Percentiles rank a stretch among this genome's conserved stretches.
These are phyloP conservation scores for Drosophila ogumai DNA, from an alignment of 1,140 invertebrate species.

Conservation along the genomic window DNA sequence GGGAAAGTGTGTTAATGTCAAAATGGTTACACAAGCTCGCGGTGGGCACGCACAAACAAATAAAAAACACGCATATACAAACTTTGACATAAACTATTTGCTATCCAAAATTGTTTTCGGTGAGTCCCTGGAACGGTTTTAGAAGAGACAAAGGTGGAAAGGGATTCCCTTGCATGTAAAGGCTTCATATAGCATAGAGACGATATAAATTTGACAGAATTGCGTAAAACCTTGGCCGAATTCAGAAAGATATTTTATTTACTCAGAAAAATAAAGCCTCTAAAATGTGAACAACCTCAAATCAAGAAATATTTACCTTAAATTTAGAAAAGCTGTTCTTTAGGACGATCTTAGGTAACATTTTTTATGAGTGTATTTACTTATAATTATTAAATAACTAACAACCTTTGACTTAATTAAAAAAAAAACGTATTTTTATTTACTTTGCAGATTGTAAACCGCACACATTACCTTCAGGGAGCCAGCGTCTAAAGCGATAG, in stretches of 20 bases:
- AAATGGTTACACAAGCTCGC: conserved; percentile 36
- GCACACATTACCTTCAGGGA: neutral
- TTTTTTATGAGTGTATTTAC: neutral
- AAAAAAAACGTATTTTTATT: no score
- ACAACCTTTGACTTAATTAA: no score
- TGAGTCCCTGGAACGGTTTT: neutral
- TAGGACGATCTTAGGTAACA: no score
- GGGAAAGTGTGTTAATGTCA: conserved; percentile 43
- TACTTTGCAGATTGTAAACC: neutral
- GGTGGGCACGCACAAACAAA: conserved; percentile 22
- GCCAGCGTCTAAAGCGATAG: neutral
- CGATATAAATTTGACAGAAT: conserved; percentile 1
- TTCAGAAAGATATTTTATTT: neutral
- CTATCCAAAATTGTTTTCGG: neutral
- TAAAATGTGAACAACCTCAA: neutral
- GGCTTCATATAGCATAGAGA: neutral
- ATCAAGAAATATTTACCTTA: no score
- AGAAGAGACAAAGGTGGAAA: neutral
- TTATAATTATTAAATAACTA: neutral
- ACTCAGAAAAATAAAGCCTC: neutral
- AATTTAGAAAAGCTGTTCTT: no score
- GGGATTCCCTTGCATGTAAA: conserved; percentile 4
- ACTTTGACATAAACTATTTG: conserved; percentile 1
- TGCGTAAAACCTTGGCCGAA: neutral
- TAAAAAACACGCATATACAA: conserved; percentile 3